Conservation (phyloP, 2,797 vertebrate species). For the Thunnus albacares region DNA sequence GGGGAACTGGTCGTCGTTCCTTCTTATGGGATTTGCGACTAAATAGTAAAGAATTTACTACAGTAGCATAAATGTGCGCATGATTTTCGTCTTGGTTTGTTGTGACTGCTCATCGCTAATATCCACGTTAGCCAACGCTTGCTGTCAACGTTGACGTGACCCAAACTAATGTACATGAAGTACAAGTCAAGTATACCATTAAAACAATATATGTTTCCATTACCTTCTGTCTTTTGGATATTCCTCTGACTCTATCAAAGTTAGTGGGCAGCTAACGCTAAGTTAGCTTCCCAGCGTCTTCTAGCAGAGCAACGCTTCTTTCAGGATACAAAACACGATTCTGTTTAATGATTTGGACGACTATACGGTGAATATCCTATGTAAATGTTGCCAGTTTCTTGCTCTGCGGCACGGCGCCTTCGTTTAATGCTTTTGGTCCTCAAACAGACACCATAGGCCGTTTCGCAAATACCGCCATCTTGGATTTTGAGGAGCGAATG, state of each 20-base stretch:
- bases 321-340: not conserved
- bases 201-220: not conserved
- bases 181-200: not conserved
- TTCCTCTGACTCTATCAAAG: not conserved
- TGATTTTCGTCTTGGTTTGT: not conserved
- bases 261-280: slow-evolving; percentile 41
- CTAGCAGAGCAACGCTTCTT: slow-evolving; percentile 9
- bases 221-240: not conserved
- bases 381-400: not conserved
- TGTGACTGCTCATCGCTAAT: not conserved
- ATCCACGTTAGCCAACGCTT: not conserved
- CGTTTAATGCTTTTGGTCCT: slow-evolving; percentile 35
- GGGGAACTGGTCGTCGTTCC: accelerated
- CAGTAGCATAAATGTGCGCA: not conserved
- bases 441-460: slow-evolving; percentile 50
- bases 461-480: not conserved
- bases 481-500: not conserved
- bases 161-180: not conserved
- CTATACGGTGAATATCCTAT: not conserved
- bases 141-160: not conserved
- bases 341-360: not conserved
- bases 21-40: not conserved
- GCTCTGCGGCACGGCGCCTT: not conserved
- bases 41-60: too few relatives aligned
- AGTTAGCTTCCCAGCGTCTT: slow-evolving; percentile 40